Evolutionary conservation across 1,140 invertebrate species (phyloP).

Genomic region (Drosophila malerkotliana): DNA sequence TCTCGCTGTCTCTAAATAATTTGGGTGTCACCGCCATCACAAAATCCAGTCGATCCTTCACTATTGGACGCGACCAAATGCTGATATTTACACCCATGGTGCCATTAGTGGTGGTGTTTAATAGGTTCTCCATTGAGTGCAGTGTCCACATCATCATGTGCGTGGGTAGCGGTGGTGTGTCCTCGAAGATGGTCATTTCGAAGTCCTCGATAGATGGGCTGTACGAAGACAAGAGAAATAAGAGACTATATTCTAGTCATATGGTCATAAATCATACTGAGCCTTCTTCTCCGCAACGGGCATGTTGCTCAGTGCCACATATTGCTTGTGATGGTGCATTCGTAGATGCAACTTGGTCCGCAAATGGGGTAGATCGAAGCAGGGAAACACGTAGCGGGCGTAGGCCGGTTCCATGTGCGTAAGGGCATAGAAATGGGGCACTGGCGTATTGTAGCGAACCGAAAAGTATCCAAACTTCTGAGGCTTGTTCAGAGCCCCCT

Average conservation of each 20-base stretch:
- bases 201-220: neutral
- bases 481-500: neutral
- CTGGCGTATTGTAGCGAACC: neutral
- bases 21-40: neutral
- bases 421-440: slow-evolving; percentile 85
- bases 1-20: neutral
- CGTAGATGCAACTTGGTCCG: slow-evolving; percentile 92
- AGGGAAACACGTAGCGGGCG: slow-evolving; percentile 94
- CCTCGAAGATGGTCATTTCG: slow-evolving; percentile 14
- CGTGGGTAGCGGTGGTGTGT: slow-evolving; percentile 16
- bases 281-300: slow-evolving; percentile 73
- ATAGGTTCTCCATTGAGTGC: slow-evolving; percentile 9
- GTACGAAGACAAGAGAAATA: neutral
- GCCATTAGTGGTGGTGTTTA: neutral
- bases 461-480: slow-evolving; percentile 8
- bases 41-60: neutral
- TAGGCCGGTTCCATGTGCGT: slow-evolving; percentile 94
- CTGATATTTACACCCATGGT: neutral
- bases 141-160: slow-evolving; percentile 21
- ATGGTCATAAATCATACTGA: slow-evolving; percentile 3
- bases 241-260: no score
- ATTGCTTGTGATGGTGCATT: slow-evolving; percentile 87
- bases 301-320: slow-evolving; percentile 92
- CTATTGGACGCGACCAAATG: slow-evolving; percentile 4
- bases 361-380: slow-evolving; percentile 95